Conservation (phyloP, 1,140 invertebrate genomes). For the Drosophila obscura region DNA sequence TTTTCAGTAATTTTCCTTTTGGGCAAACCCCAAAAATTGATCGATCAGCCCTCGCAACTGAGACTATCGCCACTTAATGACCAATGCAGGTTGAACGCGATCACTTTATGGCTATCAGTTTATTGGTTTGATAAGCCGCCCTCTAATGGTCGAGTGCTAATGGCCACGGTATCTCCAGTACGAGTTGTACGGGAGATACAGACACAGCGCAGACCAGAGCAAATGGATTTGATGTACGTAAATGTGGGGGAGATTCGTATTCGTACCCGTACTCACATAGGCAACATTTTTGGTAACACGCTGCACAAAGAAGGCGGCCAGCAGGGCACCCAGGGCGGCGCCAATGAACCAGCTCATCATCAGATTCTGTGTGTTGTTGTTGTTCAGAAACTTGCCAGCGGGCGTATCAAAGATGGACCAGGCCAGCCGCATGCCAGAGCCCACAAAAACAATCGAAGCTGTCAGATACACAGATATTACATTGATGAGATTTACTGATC, state of each 20-base stretch:
- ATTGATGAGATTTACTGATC: too few relatives aligned
- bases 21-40: conserved; percentile 13
- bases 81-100: conserved; percentile 60
- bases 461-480: not conserved
- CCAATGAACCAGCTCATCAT: conserved; percentile 78
- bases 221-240: not conserved
- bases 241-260: too few relatives aligned
- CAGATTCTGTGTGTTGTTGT: conserved; percentile 61
- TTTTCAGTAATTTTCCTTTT: not conserved
- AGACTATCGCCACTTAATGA: conserved; percentile 48
- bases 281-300: conserved; percentile 77
- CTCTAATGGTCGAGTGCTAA: conserved; percentile 11
- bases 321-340: conserved; percentile 58
- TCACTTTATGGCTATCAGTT: conserved; percentile 39
- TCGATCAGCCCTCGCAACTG: conserved; percentile 47
- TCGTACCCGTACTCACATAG: conserved; percentile 61
- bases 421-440: conserved; percentile 69
- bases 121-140: conserved; percentile 44
- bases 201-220: not conserved
- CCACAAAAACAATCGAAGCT: conserved; percentile 69
- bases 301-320: conserved; percentile 67
- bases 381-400: conserved; percentile 65
- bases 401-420: conserved; percentile 75
- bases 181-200: conserved; percentile 1
- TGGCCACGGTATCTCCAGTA: conserved; percentile 19